Base-by-base conservation (phyloP, 2,888 invertebrate genomes). In the Vanessa cardui region DNA sequence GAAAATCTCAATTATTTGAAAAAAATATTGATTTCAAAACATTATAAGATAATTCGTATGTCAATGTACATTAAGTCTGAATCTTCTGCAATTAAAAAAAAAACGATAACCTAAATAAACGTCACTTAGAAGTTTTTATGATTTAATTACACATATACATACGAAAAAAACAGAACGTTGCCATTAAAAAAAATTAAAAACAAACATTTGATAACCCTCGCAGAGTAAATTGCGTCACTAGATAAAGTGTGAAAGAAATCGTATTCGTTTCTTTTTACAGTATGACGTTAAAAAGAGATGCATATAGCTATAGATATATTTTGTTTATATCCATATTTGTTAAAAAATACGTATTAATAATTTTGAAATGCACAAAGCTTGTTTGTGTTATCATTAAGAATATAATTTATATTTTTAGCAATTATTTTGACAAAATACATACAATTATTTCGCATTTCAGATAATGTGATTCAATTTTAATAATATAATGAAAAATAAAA, bases 191-290 rank as follows among this genome's bases (percentile, higher is more conserved):
- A 54, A 33, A 2, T 31, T 54, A 16, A 39, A 49, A 12, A 61
- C 33, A 62, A 62, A 52, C 62, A 21, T 12, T 21, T 9, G 62
- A 62, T 62, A 62, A 50, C 62, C 39, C 20, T 44, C 47, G 62
- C 39, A 8, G 31, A 54, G n/a, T 50, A 9, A 33, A 54, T 54
- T 54, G 54, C 54, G 54, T 54, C 52, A 54, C n/a, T 26, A 16
- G 52, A 54, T 54, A 54, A 54, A 16, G 8, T n/a, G 54, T 6
- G 12, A 26, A 21, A 26, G 26, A 21, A 50, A 50, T 50, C 26
- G 50, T 26, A 26, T 20, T 21, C 6, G 20, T 26, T 50, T 21
- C 20, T 50, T 50, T 15, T 1, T 21, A 5, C 6, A 9, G 1
- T 50, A 50, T 21, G 21, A 50, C 15, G 20, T 50, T 50, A 50